These are phyloP conservation scores for Sabatieria punctata DNA, from an alignment of 2,888 invertebrate species.

Conservation along the genomic window DNA sequence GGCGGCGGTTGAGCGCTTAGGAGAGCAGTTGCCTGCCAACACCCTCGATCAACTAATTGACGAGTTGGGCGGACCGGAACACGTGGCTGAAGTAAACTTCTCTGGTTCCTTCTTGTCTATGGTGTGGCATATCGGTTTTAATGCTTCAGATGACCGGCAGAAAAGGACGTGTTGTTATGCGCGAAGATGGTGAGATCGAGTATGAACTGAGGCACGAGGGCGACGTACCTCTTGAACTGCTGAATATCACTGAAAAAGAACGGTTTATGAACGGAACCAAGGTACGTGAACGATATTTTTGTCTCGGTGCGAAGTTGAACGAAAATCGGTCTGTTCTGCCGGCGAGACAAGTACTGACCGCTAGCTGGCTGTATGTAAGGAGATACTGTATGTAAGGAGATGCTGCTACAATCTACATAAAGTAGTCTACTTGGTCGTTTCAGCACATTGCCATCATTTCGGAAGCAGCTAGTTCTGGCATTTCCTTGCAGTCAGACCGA, in stretches of 20 bases:
- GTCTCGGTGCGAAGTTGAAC: no score
- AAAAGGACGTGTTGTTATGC: slow-evolving; percentile 59
- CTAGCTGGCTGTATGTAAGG: no score
- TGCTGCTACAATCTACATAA: no score
- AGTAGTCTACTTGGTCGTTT: no score
- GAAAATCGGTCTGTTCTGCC: background rate
- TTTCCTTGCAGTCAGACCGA: slow-evolving; percentile 85
- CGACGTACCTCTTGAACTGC: slow-evolving; percentile 85
- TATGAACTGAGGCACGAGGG: slow-evolving; percentile 75
- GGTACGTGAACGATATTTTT: slow-evolving; percentile 34
- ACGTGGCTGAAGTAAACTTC: slow-evolving; percentile 68
- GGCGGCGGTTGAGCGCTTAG: slow-evolving; percentile 62
- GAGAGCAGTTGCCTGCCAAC: slow-evolving; percentile 76
- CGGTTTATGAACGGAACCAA: slow-evolving; percentile 96
- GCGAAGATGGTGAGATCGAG: slow-evolving; percentile 73
- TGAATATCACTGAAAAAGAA: slow-evolving; percentile 68
- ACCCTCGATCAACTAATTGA: slow-evolving; percentile 96
- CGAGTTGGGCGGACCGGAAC: slow-evolving; percentile 87
- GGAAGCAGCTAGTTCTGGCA: slow-evolving; percentile 94
- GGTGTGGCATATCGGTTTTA: background rate
- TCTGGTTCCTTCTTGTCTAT: background rate
- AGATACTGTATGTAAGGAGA: no score
- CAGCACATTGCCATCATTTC: slow-evolving; percentile 86
- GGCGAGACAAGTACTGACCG: background rate
- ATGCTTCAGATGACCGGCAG: slow-evolving; percentile 74